Percentiles rank a stretch among this genome's conserved stretches.
phyloP scores from a whole-genome alignment of 2,888 invertebrate genomes.

The Caenorhabditis sp. region DNA sequence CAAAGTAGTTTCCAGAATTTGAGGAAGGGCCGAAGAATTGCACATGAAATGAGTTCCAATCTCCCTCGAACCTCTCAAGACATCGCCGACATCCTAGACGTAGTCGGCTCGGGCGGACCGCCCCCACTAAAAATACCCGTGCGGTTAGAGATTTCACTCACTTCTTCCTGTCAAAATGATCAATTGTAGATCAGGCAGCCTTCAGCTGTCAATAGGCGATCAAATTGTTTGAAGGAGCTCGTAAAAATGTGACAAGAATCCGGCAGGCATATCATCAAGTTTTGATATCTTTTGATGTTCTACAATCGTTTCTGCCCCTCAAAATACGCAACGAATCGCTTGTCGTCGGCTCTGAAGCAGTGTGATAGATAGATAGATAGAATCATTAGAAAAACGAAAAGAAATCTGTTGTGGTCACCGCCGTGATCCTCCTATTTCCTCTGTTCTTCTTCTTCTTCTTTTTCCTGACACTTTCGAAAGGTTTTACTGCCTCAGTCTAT shows the following conservation, averaged over 20 bases:
- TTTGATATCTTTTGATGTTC: slow-evolving; percentile 54
- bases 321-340: slow-evolving; percentile 5
- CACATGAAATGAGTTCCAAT: slow-evolving; percentile 51
- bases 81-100: slow-evolving; percentile 29
- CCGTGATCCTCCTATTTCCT: neutral
- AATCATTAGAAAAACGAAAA: slow-evolving; percentile 32
- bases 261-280: slow-evolving; percentile 53
- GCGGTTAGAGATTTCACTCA: slow-evolving; percentile 49
- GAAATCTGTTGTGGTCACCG: slow-evolving; percentile 38
- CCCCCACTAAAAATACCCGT: slow-evolving; percentile 54
- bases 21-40: slow-evolving; percentile 3
- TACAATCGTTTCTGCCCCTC: slow-evolving; percentile 41
- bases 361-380: slow-evolving; percentile 47
- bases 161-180: slow-evolving; percentile 51
- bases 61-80: slow-evolving; percentile 49
- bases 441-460: neutral
- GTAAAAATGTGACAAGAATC: slow-evolving; percentile 56
- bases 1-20: slow-evolving; percentile 36
- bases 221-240: slow-evolving; percentile 55
- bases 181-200: slow-evolving; percentile 51
- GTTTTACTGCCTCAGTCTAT: slow-evolving; percentile 32
- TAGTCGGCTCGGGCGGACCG: slow-evolving; percentile 23
- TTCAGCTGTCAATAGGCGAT: slow-evolving; percentile 54
- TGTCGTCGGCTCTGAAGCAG: slow-evolving; percentile 4
- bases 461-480: slow-evolving; percentile 35